phyloP scores from a whole-genome alignment of 2,888 invertebrate genomes.

The Aphodius sticticus region DNA sequence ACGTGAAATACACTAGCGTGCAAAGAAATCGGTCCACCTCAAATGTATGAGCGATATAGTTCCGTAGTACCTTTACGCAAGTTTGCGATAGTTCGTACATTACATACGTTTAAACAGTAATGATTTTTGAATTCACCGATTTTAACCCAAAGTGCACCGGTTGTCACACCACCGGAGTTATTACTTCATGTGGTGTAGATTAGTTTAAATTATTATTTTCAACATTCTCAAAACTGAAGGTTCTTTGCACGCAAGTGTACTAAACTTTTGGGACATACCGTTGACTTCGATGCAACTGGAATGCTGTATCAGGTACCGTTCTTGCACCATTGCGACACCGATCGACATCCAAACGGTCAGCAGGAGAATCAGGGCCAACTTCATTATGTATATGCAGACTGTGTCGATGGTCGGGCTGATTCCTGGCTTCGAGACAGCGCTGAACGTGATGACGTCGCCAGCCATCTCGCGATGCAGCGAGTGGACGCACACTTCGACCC shows the following conservation, averaged over 20 bases:
- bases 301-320: conserved; percentile 17
- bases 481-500: conserved; percentile 29
- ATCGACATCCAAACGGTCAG: conserved; percentile 35
- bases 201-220: no score
- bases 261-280: conserved; percentile 11
- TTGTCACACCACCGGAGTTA: no score
- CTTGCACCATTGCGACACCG: conserved; percentile 22
- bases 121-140: no score
- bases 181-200: no score
- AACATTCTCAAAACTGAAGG: no score
- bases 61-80: no score
- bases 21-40: no score
- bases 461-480: conserved; percentile 34
- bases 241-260: no score
- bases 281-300: conserved; percentile 27
- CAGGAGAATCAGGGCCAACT: conserved; percentile 30
- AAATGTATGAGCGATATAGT: no score
- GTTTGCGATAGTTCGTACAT: no score
- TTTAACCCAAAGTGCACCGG: no score
- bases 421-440: conserved; percentile 33
- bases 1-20: background rate
- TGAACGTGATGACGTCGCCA: conserved; percentile 35
- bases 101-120: no score
- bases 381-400: conserved; percentile 29
- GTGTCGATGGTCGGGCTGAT: conserved; percentile 34